phyloP scores from a whole-genome alignment of 2,113 vertebrate species.

The Petrocephalus microphthalmus region DNA sequence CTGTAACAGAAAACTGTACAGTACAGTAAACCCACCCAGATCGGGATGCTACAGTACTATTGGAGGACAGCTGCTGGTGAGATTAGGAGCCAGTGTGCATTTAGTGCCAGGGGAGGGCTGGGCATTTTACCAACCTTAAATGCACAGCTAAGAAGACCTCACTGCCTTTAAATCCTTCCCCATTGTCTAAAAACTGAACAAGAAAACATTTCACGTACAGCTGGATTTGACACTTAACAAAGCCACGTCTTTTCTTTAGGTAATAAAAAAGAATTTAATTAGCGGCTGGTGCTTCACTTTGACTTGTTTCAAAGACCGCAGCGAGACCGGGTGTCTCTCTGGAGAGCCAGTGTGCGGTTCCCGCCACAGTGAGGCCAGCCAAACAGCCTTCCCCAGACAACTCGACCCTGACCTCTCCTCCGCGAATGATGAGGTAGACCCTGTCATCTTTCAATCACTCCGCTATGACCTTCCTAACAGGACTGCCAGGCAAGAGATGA shows the following conservation, averaged over 20 bases:
- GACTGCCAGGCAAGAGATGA: not conserved
- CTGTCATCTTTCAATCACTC: not conserved
- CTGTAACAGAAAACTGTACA: not conserved
- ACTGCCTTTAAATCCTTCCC: not conserved
- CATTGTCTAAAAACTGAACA: conserved; percentile 39
- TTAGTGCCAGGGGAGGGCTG: not conserved
- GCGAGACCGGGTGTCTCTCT: not conserved
- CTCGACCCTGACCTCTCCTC: not conserved
- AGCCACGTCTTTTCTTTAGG: conserved; percentile 50
- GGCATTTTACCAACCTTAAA: not conserved
- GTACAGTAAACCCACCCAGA: not conserved
- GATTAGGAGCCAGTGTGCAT: not conserved
- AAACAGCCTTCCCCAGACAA: not conserved
- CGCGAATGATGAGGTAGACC: not conserved
- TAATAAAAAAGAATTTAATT: conserved; percentile 32
- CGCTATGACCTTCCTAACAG: not conserved
- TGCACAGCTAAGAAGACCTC: not conserved
- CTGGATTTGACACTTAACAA: conserved; percentile 48
- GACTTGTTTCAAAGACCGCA: conserved; percentile 40
- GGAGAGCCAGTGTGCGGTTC: not conserved
- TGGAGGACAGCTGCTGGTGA: not conserved
- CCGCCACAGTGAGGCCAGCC: not conserved
- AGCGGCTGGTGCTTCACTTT: conserved; percentile 47
- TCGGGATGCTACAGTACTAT: not conserved
- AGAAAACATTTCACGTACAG: conserved; percentile 41